phyloP scores from a whole-genome alignment of 2,797 vertebrate genomes.

The Hafferia zeledoni region DNA sequence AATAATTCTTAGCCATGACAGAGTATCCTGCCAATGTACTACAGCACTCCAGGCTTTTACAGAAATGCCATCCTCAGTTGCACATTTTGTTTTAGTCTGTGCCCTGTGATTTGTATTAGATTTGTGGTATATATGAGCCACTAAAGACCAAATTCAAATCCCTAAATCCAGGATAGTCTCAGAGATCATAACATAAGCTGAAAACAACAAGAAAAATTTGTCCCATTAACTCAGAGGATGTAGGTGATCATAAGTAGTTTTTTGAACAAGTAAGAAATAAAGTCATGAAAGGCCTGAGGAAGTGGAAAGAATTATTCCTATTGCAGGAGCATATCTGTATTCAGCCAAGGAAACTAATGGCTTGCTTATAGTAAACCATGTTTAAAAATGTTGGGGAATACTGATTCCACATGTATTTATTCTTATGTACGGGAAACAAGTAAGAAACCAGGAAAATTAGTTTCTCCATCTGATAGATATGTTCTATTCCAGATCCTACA shows the following conservation, averaged over 20 bases:
- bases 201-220: background rate
- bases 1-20: constrained; percentile 32
- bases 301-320: background rate
- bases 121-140: background rate
- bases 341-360: background rate
- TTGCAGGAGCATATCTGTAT: background rate
- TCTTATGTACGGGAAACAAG: background rate
- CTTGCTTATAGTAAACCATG: background rate
- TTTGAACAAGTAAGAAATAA: constrained; percentile 5
- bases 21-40: background rate
- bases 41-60: background rate
- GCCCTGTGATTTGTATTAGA: background rate
- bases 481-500: background rate
- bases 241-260: background rate
- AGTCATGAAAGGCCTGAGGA: background rate
- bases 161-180: constrained; percentile 11
- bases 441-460: background rate
- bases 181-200: constrained; percentile 16
- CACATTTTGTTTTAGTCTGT: background rate
- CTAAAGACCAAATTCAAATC: constrained; percentile 11
- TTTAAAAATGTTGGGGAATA: background rate
- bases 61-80: background rate
- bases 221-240: background rate
- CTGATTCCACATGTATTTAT: background rate
- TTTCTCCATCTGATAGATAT: background rate